These are phyloP conservation scores for Procambarus clarkii DNA, from an alignment of 1,140 invertebrate genomes.

Conservation along the genomic window DNA sequence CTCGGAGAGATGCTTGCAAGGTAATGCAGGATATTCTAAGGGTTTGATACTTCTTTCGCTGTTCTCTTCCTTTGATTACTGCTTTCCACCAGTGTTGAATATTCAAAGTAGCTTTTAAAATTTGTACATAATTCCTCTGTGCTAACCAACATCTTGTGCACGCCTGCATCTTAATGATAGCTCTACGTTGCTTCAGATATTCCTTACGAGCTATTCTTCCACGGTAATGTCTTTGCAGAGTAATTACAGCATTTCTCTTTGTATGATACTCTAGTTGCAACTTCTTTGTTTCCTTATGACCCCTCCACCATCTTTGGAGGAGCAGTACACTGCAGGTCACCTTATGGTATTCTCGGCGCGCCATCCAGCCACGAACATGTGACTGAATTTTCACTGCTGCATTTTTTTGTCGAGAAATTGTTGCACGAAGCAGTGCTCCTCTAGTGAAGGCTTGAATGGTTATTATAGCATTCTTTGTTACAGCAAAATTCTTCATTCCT, in stretches of 20 bases:
- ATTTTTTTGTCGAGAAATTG: neutral
- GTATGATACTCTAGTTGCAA: conserved; percentile 12
- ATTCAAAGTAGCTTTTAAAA: neutral
- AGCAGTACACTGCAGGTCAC: neutral
- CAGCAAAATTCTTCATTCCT: neutral
- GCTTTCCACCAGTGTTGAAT: conserved; percentile 47
- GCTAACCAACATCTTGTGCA: conserved; percentile 20
- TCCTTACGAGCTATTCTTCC: neutral
- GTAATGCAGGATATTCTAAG: neutral
- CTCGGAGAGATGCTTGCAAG: conserved; percentile 29
- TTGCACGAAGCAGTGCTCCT: conserved; percentile 1
- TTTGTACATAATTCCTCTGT: conserved; percentile 4
- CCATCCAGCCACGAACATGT: neutral
- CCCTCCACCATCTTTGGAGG: conserved; percentile 36
- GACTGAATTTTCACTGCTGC: conserved; percentile 29
- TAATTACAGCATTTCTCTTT: conserved; percentile 25
- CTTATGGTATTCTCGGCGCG: neutral
- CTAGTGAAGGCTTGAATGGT: conserved; percentile 26
- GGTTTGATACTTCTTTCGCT: neutral
- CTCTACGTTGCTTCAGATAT: neutral
- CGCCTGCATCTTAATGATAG: conserved; percentile 7
- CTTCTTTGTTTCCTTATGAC: neutral
- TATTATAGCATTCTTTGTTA: conserved; percentile 21
- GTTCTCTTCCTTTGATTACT: neutral
- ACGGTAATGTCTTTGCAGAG: neutral